These are phyloP conservation scores for Netelia virgata DNA, from an alignment of 2,888 invertebrate species.

Conservation along the genomic window DNA sequence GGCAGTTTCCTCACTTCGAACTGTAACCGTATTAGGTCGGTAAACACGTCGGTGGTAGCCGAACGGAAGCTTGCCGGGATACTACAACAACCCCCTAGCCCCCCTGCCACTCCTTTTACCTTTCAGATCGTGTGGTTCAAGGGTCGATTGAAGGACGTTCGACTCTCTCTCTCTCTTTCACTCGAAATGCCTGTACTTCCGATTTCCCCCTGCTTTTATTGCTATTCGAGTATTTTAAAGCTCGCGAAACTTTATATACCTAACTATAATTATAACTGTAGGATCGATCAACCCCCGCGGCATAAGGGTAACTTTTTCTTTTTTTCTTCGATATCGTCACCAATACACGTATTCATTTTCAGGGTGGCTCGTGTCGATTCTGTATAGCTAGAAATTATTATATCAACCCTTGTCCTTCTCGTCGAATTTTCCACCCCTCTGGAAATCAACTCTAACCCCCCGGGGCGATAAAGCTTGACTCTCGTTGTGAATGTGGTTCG, in stretches of 20 bases:
- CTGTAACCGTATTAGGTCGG: slow-evolving; percentile 72
- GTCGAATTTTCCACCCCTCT: not conserved
- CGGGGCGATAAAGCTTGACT: not conserved
- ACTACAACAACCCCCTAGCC: slow-evolving; percentile 36
- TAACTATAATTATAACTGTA: not conserved
- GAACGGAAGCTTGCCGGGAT: slow-evolving; percentile 60
- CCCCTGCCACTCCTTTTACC: slow-evolving; percentile 8
- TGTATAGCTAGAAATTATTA: not conserved
- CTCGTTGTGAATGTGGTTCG: not conserved
- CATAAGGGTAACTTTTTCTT: slow-evolving; percentile 10
- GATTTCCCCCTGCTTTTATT: slow-evolving; percentile 7
- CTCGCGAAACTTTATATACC: slow-evolving; percentile 9
- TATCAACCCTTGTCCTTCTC: not conserved
- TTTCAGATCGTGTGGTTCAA: slow-evolving; percentile 37
- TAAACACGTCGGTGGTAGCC: slow-evolving; percentile 72
- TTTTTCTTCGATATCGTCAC: not conserved
- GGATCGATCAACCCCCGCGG: not conserved
- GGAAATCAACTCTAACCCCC: too few species aligned
- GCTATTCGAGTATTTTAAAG: slow-evolving; percentile 38
- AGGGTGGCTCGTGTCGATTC: not conserved
- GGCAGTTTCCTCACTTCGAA: slow-evolving; percentile 56
- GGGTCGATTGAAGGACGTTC: slow-evolving; percentile 52
- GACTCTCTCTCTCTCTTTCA: not conserved
- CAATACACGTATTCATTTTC: slow-evolving; percentile 33
- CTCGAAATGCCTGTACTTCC: slow-evolving; percentile 24